Evolutionary conservation across 2,113 vertebrate species (phyloP).

Genomic region (Caretta caretta): DNA sequence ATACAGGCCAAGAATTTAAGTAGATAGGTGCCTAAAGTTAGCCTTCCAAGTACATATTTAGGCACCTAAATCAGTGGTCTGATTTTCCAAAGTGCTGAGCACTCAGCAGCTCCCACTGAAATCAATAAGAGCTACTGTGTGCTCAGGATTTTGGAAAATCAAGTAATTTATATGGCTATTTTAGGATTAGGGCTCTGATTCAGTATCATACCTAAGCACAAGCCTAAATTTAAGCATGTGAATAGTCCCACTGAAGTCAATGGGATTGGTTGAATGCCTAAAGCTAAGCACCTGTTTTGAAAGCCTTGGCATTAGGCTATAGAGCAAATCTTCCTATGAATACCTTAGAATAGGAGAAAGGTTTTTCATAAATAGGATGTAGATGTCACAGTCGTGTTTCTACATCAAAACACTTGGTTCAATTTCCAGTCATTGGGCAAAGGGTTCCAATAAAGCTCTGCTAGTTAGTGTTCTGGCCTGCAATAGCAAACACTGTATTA

Average conservation of each 20-base stretch:
- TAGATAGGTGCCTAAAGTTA: not conserved
- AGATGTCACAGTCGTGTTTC: not conserved
- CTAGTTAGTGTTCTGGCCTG: not conserved
- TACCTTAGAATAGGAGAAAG: not conserved
- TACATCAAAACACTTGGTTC: not conserved
- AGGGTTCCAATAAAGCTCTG: not conserved
- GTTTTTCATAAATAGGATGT: not conserved
- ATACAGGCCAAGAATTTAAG: not conserved
- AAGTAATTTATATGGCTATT: not conserved
- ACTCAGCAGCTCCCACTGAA: not conserved
- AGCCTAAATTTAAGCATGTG: not conserved
- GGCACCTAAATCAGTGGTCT: not conserved
- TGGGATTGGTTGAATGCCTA: not conserved
- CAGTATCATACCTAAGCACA: not conserved
- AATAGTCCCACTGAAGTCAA: not conserved
- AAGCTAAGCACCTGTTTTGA: not conserved
- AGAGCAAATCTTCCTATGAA: not conserved
- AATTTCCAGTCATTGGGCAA: not conserved
- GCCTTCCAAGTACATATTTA: not conserved
- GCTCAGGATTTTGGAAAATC: not conserved
- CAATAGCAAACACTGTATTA: not conserved
- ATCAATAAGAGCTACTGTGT: not conserved
- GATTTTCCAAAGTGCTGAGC: not conserved
- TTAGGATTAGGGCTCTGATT: not conserved
- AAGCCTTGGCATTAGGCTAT: not conserved